Conservation (phyloP, 2,797 vertebrate species). For the Anguilla marmorata region DNA sequence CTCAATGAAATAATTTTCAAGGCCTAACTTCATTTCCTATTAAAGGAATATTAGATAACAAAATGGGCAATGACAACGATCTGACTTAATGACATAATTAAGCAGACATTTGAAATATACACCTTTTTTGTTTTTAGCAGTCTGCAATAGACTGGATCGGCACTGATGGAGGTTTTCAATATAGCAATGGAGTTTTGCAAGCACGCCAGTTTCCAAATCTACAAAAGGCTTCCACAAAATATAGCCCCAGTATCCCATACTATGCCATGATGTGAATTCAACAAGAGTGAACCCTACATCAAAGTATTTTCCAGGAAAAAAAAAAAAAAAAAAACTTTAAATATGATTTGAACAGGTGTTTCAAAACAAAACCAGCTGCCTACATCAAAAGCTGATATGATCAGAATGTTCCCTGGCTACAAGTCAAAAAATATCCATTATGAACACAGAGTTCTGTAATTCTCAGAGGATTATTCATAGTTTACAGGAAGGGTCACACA, state of each 20-base stretch:
- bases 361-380: not conserved
- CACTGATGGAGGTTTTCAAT: not conserved
- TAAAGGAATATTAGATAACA: not conserved
- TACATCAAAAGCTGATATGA: not conserved
- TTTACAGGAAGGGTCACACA: not conserved
- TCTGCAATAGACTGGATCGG: not conserved
- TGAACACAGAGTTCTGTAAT: not conserved
- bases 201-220: not conserved
- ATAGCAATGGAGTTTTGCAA: not conserved
- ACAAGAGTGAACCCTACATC: not conserved
- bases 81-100: not conserved
- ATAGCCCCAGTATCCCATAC: not conserved
- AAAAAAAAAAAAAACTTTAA: not conserved
- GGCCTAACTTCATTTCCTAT: constrained; percentile 26
- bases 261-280: not conserved
- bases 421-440: not conserved
- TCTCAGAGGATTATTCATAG: not conserved
- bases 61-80: not conserved
- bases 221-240: not conserved
- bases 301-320: not conserved
- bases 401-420: not conserved
- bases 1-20: constrained; percentile 21
- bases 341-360: not conserved
- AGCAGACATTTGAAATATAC: constrained; percentile 4
- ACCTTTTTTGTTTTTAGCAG: not conserved